Percentiles rank a stretch among this genome's conserved stretches.
Conservation (phyloP, 1,140 invertebrate genomes). For the Chionoecetes opilio region DNA sequence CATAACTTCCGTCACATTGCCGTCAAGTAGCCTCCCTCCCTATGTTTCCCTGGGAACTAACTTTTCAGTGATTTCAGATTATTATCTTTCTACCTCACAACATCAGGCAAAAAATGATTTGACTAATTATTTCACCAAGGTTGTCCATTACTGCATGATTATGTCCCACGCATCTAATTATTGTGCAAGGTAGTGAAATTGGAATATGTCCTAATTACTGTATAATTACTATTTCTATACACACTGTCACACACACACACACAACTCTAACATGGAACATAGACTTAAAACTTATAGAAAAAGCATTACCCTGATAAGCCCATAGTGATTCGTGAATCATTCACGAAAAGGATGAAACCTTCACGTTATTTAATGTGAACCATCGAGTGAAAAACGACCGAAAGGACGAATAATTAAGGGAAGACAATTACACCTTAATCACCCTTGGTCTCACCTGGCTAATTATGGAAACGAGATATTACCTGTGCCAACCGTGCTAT, state of each 20-base stretch:
- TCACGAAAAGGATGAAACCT: background rate
- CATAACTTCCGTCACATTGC: background rate
- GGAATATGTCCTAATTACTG: background rate
- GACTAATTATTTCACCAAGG: background rate
- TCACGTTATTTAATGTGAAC: background rate
- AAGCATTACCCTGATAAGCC: no score
- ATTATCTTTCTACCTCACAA: background rate
- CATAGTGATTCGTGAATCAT: no score
- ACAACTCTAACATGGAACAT: no score
- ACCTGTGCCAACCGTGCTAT: background rate
- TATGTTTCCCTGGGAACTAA: background rate
- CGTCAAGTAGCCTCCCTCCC: background rate
- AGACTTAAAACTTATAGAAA: no score
- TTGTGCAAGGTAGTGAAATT: background rate
- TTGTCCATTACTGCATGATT: no score
- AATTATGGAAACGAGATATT: conserved; percentile 13
- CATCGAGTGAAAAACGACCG: background rate
- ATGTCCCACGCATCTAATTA: background rate
- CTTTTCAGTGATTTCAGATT: background rate
- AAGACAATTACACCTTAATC: background rate
- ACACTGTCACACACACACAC: no score
- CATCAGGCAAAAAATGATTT: background rate
- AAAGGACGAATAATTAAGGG: conserved; percentile 7
- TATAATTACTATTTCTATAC: background rate
- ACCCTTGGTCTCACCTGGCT: conserved; percentile 4